phyloP scores from a whole-genome alignment of 2,797 vertebrate species.

The Megalops cyprinoides region DNA sequence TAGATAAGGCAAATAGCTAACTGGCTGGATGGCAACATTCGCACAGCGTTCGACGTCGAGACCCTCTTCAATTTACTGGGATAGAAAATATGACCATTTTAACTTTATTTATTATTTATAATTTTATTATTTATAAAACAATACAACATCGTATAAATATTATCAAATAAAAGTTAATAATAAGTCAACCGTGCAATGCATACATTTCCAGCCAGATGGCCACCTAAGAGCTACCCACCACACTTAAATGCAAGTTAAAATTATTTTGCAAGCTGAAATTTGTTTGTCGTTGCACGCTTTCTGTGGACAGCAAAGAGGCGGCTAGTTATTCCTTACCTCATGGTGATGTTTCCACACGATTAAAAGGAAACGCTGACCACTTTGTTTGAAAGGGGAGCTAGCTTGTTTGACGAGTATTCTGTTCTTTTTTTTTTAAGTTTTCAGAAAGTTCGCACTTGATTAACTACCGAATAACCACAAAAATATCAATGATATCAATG shows the following conservation, averaged over 20 bases:
- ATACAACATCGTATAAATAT: conserved; percentile 8
- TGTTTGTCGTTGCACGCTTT: neutral
- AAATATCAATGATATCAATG: conserved; percentile 61
- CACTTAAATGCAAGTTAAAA: neutral
- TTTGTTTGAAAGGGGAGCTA: conserved; percentile 20
- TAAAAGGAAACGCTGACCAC: conserved; percentile 22
- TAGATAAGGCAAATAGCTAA: neutral
- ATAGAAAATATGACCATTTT: neutral
- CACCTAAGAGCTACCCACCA: neutral
- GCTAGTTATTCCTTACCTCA: conserved; percentile 68
- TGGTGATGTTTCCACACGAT: conserved; percentile 45
- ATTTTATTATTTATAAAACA: too few species aligned
- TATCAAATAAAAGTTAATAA: neutral
- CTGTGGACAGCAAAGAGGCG: neutral
- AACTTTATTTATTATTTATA: too few species aligned
- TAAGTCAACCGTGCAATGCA: neutral
- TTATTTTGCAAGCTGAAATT: neutral
- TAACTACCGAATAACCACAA: conserved; percentile 34
- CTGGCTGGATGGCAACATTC: conserved; percentile 1
- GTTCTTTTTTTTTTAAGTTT: conserved; percentile 40
- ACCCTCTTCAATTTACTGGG: neutral
- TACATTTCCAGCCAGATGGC: neutral
- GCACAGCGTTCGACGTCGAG: neutral
- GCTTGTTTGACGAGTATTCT: conserved; percentile 15
- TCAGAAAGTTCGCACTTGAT: conserved; percentile 60